phyloP scores from a whole-genome alignment of 2,797 vertebrate species.

The Hafferia zeledoni region DNA sequence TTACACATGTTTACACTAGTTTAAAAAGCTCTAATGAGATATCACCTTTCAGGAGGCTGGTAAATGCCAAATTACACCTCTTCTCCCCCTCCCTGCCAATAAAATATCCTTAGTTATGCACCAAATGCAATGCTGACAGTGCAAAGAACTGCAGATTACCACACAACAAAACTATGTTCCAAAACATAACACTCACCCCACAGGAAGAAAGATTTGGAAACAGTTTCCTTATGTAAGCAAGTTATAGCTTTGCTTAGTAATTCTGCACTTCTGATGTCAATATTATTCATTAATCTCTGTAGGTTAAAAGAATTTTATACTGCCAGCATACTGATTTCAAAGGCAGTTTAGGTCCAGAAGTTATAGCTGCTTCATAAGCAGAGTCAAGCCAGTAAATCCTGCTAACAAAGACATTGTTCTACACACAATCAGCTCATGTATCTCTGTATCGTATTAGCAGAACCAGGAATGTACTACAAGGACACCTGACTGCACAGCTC shows the following conservation, averaged over 20 bases:
- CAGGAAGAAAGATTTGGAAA: conserved; percentile 47
- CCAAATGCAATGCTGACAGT: not conserved
- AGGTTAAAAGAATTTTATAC: conserved; percentile 10
- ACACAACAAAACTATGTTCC: conserved; percentile 35
- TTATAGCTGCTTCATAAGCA: not conserved
- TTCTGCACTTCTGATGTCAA: conserved; percentile 27
- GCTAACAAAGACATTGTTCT: conserved; percentile 4
- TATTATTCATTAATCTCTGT: conserved; percentile 46
- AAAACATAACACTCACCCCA: conserved; percentile 29
- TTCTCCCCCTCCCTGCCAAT: not conserved
- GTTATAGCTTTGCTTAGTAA: conserved; percentile 40
- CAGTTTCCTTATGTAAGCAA: conserved; percentile 13
- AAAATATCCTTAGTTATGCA: not conserved
- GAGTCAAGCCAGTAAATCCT: not conserved
- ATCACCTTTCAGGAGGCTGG: not conserved
- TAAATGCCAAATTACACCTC: not conserved
- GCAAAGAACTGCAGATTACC: not conserved
- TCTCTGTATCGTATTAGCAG: not conserved
- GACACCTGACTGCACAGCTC: conserved; percentile 21
- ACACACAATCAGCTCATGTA: not conserved
- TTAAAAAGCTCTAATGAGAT: conserved; percentile 6
- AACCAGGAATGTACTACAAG: not conserved
- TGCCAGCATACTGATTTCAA: not conserved
- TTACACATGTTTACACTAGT: not conserved
- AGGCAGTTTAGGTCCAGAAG: not conserved